phyloP scores from a whole-genome alignment of 37 sponge, comb jelly and placozoan species.

The Axinella damicornis region DNA sequence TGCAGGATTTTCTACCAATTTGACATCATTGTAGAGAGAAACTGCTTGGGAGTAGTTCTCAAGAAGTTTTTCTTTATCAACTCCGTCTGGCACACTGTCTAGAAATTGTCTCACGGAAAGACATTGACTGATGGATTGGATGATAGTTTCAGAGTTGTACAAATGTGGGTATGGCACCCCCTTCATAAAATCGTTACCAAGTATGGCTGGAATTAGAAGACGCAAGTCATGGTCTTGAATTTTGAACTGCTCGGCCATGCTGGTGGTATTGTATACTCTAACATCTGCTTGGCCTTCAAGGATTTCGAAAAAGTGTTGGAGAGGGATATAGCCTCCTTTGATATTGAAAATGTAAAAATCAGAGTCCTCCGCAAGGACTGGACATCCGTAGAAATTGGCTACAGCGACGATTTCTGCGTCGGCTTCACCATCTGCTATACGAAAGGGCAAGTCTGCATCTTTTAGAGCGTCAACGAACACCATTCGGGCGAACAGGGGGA shows the following conservation, averaged over 20 bases:
- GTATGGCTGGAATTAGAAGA: constrained; percentile 8
- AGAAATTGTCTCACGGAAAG: not conserved
- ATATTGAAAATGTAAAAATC: constrained; percentile 74
- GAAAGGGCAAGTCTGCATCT: constrained; percentile 18
- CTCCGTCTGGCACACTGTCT: not conserved
- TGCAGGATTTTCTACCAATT: not conserved
- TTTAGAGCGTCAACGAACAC: constrained; percentile 31
- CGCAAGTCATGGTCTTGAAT: not conserved
- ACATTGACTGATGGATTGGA: not conserved
- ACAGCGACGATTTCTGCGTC: constrained; percentile 42
- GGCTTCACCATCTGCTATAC: constrained; percentile 61
- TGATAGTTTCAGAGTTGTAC: too few species aligned
- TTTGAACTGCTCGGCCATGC: too few species aligned
- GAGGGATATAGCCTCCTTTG: constrained; percentile 44
- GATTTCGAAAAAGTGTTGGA: not conserved
- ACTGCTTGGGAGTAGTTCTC: not conserved
- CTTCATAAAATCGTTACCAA: not conserved
- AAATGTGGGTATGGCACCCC: not conserved
- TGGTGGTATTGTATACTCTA: too few species aligned
- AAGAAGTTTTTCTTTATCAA: not conserved
- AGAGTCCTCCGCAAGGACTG: constrained; percentile 58
- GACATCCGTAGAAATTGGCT: constrained; percentile 48
- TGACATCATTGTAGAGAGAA: not conserved
- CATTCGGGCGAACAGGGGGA: constrained; percentile 20
- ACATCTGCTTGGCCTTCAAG: too few species aligned